Evolutionary conservation across 2,113 vertebrate genomes (phyloP).

Genomic region (Potamarius usumacintae): DNA sequence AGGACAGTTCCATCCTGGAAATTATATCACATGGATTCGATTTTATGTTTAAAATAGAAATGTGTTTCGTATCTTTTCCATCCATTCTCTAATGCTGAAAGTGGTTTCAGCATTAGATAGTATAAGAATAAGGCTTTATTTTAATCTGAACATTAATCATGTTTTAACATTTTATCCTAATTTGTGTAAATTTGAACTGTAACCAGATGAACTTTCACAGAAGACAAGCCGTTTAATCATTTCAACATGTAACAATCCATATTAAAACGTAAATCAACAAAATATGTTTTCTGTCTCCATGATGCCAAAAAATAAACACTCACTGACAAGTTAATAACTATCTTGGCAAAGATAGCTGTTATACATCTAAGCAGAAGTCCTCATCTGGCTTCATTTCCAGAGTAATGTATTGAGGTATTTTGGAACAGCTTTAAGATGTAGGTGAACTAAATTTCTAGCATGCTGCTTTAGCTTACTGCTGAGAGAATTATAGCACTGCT

Average conservation of each 20-base stretch:
- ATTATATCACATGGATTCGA: constrained; percentile 22
- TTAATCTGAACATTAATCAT: background rate
- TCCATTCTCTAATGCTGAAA: background rate
- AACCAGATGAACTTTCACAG: background rate
- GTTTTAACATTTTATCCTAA: background rate
- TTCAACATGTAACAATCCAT: background rate
- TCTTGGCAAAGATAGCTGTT: background rate
- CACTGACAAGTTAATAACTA: background rate
- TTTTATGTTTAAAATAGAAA: constrained; percentile 11
- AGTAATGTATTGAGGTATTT: constrained; percentile 30
- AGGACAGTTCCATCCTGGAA: constrained; percentile 11
- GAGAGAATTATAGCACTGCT: constrained; percentile 59
- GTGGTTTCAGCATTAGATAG: background rate
- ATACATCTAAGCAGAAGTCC: constrained; percentile 14
- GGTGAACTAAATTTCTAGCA: background rate
- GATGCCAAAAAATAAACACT: constrained; percentile 1
- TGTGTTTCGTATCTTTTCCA: background rate
- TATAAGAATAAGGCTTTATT: background rate
- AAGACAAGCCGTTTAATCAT: background rate
- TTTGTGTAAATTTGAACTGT: background rate
- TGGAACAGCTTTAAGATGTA: constrained; percentile 54
- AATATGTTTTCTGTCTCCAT: constrained; percentile 3
- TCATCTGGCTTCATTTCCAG: constrained; percentile 14
- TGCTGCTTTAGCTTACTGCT: constrained; percentile 55
- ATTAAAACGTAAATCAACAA: background rate